These are phyloP conservation scores for Cinclus cinclus DNA, from an alignment of 2,113 vertebrate species.

Conservation along the genomic window DNA sequence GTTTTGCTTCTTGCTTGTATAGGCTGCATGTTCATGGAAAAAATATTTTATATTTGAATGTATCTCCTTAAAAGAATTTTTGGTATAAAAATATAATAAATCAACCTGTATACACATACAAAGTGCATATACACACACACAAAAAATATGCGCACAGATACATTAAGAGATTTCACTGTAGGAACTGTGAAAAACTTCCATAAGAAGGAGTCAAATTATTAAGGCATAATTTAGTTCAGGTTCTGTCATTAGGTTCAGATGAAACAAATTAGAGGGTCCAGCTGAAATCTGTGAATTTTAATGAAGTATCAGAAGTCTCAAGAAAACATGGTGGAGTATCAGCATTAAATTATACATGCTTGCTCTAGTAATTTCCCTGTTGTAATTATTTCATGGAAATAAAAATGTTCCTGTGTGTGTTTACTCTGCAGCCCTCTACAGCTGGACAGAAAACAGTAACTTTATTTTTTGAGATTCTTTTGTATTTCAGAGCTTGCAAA, in stretches of 20 bases:
- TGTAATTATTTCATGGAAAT: neutral
- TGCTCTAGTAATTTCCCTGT: neutral
- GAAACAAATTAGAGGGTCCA: neutral
- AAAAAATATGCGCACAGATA: neutral
- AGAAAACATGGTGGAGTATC: neutral
- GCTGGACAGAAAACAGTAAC: neutral
- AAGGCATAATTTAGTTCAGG: neutral
- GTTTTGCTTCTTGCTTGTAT: neutral
- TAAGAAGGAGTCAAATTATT: neutral
- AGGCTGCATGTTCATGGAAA: neutral
- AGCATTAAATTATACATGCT: neutral
- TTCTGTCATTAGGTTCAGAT: neutral
- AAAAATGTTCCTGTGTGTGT: neutral
- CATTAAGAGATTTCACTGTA: neutral
- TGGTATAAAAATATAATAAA: neutral
- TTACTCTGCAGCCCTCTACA: neutral
- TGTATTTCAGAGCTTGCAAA: neutral
- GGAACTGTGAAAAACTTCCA: neutral
- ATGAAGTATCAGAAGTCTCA: neutral
- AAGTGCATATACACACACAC: neutral
- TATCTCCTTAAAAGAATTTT: neutral
- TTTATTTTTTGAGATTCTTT: neutral
- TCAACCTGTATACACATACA: neutral
- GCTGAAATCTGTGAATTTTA: neutral
- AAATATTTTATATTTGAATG: neutral